These are phyloP conservation scores for Lampris megalopsis DNA, from an alignment of 2,113 vertebrate genomes.

Conservation along the genomic window DNA sequence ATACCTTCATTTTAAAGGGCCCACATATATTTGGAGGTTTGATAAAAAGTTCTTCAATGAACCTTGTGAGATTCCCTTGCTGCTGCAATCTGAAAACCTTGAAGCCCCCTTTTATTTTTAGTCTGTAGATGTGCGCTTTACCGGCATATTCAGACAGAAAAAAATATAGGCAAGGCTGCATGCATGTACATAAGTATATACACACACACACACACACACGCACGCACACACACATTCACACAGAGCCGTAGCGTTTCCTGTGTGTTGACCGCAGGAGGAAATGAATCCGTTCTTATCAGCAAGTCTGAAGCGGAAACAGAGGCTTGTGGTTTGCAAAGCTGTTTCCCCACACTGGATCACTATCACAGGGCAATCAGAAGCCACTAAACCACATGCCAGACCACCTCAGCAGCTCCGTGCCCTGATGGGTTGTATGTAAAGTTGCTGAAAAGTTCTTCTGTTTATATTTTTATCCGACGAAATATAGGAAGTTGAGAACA, in stretches of 20 bases:
- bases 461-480: no score
- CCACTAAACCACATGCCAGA: conserved; percentile 47
- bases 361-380: conserved; percentile 52
- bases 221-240: background rate
- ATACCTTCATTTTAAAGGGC: no score
- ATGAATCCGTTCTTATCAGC: conserved; percentile 41
- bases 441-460: no score
- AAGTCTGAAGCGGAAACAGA: conserved; percentile 26
- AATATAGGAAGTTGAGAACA: no score
- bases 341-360: background rate
- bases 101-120: no score
- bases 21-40: no score
- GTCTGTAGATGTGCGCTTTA: background rate
- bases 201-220: background rate
- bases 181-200: background rate
- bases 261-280: conserved; percentile 28
- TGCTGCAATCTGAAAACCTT: no score
- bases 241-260: conserved; percentile 19
- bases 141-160: background rate
- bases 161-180: background rate
- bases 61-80: no score
- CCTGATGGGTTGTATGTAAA: background rate
- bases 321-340: conserved; percentile 36
- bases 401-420: background rate
- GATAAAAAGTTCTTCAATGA: no score